phyloP scores from a whole-genome alignment of 2,113 vertebrate genomes.

The Gymnobelideus leadbeateri region DNA sequence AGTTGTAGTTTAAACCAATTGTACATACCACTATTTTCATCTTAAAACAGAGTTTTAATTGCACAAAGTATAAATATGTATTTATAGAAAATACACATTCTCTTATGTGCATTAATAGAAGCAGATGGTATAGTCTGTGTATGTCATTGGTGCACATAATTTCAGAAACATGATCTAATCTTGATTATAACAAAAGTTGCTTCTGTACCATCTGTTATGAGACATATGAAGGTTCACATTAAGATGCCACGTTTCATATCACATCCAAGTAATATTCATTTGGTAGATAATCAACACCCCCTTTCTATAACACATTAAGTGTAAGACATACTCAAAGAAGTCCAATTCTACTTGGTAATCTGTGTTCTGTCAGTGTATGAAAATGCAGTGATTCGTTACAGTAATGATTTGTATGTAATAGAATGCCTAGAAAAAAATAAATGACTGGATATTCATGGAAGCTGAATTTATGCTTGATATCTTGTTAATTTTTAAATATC shows the following conservation, averaged over 20 bases:
- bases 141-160: constrained; percentile 65
- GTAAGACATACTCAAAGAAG: constrained; percentile 19
- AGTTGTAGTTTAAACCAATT: constrained; percentile 47
- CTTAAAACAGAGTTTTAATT: constrained; percentile 63
- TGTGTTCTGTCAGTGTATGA: constrained; percentile 8
- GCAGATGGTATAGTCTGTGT: constrained; percentile 74
- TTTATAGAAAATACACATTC: constrained; percentile 74
- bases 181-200: constrained; percentile 68
- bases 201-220: constrained; percentile 64
- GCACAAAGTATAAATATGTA: constrained; percentile 55
- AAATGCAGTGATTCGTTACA: background rate
- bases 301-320: constrained; percentile 17
- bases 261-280: constrained; percentile 52
- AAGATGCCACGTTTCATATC: constrained; percentile 49
- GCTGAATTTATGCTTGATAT: constrained; percentile 32
- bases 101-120: constrained; percentile 71
- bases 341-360: background rate
- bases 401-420: background rate
- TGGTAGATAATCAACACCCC: background rate
- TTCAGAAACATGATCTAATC: constrained; percentile 70
- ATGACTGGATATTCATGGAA: background rate
- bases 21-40: constrained; percentile 39
- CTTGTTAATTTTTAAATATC: constrained; percentile 28
- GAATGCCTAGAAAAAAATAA: background rate
- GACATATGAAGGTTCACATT: constrained; percentile 57